These are phyloP conservation scores for Tachina grossa DNA, from an alignment of 2,888 invertebrate species.

Conservation along the genomic window DNA sequence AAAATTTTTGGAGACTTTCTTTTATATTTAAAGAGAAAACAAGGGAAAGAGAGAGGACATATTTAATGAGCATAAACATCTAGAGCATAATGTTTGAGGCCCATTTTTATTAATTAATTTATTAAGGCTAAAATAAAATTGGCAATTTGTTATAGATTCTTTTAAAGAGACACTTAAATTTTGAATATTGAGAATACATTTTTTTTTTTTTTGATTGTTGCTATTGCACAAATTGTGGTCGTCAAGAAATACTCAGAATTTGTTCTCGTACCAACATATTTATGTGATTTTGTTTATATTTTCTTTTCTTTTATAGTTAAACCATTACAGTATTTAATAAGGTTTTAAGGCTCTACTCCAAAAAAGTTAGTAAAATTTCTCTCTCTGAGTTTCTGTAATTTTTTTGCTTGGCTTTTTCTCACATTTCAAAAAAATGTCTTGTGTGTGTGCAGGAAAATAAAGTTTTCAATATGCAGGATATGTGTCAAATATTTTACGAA, in stretches of 20 bases:
- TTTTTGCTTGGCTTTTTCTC: conserved; percentile 15
- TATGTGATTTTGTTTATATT: conserved; percentile 14
- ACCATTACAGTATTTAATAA: not conserved
- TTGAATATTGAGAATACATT: not conserved
- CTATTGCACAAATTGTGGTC: not conserved
- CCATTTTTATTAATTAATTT: conserved; percentile 62
- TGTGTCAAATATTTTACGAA: conserved; percentile 54
- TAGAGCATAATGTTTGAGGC: conserved; percentile 14
- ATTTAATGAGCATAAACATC: not conserved
- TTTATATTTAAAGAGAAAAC: not conserved
- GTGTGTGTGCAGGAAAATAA: conserved; percentile 38
- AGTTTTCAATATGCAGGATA: conserved; percentile 51
- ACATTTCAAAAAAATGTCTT: conserved; percentile 26
- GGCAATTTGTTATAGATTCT: conserved; percentile 33
- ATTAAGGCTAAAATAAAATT: conserved; percentile 49
- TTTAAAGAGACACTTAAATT: not conserved
- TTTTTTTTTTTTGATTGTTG: no score
- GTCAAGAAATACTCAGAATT: conserved; percentile 1
- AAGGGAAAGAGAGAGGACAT: not conserved
- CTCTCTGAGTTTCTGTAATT: conserved; percentile 21
- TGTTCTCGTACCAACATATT: not conserved
- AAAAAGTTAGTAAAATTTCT: not conserved
- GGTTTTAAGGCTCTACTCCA: conserved; percentile 3
- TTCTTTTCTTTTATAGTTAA: not conserved
- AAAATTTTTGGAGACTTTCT: conserved; percentile 59